A percentile compares a stretch with the other conserved stretches of the same genome.
Conservation (phyloP, 2,113 vertebrate species). For the Riparia riparia region DNA sequence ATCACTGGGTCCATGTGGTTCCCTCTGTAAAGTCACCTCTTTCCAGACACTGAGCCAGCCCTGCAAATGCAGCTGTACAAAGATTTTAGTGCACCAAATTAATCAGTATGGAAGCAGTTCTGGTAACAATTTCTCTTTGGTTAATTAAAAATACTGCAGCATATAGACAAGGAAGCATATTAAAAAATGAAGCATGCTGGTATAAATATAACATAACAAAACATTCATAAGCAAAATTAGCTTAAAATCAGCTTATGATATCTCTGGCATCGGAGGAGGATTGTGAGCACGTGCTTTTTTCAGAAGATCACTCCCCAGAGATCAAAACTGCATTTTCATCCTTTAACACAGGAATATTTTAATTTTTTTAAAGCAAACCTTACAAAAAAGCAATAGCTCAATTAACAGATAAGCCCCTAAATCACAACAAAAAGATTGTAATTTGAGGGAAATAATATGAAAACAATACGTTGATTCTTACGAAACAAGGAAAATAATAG, state of each 20-base stretch:
- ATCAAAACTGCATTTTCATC: background rate
- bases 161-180: background rate
- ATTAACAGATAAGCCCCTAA: background rate
- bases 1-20: accelerated
- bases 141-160: background rate
- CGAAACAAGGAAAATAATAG: background rate
- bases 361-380: background rate
- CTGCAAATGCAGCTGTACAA: background rate
- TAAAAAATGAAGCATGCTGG: background rate
- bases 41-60: background rate
- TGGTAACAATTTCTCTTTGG: background rate
- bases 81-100: background rate
- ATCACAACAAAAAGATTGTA: background rate
- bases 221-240: background rate
- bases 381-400: background rate
- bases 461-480: background rate
- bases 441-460: background rate
- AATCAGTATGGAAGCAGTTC: background rate
- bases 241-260: background rate
- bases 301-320: background rate
- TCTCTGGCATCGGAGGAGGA: background rate
- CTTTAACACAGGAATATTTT: background rate
- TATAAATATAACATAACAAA: background rate
- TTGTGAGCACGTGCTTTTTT: background rate
- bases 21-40: background rate